Percentiles rank a stretch among this genome's conserved stretches.
Evolutionary conservation across 2,888 invertebrate species (phyloP).

Genomic region (Drosophila ustulata): DNA sequence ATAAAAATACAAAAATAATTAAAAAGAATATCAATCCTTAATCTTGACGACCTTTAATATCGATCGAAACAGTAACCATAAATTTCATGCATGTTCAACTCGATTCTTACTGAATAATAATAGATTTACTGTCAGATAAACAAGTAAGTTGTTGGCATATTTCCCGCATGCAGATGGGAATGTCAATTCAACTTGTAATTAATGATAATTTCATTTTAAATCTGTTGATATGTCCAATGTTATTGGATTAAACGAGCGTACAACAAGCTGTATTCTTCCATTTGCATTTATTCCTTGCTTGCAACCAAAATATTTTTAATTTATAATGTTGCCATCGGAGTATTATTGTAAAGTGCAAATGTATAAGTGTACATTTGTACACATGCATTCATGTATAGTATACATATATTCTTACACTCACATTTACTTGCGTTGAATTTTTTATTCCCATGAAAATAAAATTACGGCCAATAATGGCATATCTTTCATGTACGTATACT

Average conservation of each 20-base stretch:
- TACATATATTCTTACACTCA: background rate
- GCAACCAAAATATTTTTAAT: slow-evolving; percentile 35
- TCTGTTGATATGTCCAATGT: slow-evolving; percentile 4
- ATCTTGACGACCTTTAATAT: background rate
- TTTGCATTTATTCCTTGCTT: slow-evolving; percentile 19
- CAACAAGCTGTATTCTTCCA: slow-evolving; percentile 5
- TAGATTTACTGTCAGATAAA: background rate
- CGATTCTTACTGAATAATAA: background rate
- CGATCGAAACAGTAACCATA: too few species aligned
- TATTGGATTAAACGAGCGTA: slow-evolving; percentile 1
- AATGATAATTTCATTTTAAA: slow-evolving; percentile 21
- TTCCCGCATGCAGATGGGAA: background rate
- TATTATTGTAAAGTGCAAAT: slow-evolving; percentile 1
- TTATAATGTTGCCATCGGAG: slow-evolving; percentile 23
- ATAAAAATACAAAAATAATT: too few species aligned
- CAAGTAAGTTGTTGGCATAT: background rate
- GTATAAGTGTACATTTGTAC: background rate
- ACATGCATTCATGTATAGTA: background rate
- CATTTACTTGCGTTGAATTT: background rate
- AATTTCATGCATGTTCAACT: background rate
- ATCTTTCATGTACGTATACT: background rate
- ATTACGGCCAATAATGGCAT: slow-evolving; percentile 5
- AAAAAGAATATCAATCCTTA: too few species aligned
- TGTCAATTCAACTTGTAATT: background rate
- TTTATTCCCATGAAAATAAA: slow-evolving; percentile 5